phyloP scores from a whole-genome alignment of 2,797 vertebrate species.

The Bryconaethiops microstoma region DNA sequence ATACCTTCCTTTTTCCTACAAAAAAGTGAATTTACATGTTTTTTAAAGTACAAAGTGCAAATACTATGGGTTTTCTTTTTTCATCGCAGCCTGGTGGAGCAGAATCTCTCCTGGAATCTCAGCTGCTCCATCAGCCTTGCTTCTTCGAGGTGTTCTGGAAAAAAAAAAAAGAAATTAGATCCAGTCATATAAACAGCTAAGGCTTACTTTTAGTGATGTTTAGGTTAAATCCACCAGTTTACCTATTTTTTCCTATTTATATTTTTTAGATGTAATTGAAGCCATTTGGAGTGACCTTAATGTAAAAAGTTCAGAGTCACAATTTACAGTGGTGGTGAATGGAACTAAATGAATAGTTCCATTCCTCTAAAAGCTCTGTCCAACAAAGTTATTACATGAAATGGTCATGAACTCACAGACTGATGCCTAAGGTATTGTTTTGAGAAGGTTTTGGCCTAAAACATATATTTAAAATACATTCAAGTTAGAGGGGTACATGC shows the following conservation, averaged over 20 bases:
- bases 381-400: neutral
- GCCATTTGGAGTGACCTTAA: no score
- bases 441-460: neutral
- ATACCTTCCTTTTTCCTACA: slow-evolving; percentile 94
- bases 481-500: no score
- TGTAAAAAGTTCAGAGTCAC: no score
- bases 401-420: neutral
- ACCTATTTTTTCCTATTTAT: no score
- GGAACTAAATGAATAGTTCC: no score
- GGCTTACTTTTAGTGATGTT: no score
- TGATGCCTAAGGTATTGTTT: no score
- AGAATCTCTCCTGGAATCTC: slow-evolving; percentile 65
- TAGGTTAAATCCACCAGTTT: no score
- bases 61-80: slow-evolving; percentile 85
- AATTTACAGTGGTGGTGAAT: no score
- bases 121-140: slow-evolving; percentile 83
- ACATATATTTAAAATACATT: no score
- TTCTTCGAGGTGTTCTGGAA: slow-evolving; percentile 87
- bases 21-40: slow-evolving; percentile 94
- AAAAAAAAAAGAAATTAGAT: slow-evolving; percentile 44
- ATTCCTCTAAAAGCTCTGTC: neutral
- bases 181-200: neutral
- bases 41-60: slow-evolving; percentile 99
- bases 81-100: slow-evolving; percentile 86
- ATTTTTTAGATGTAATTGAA: no score